phyloP scores from a whole-genome alignment of 92 coral and sea anemone genomes.

The Chrysogorgia sp. region DNA sequence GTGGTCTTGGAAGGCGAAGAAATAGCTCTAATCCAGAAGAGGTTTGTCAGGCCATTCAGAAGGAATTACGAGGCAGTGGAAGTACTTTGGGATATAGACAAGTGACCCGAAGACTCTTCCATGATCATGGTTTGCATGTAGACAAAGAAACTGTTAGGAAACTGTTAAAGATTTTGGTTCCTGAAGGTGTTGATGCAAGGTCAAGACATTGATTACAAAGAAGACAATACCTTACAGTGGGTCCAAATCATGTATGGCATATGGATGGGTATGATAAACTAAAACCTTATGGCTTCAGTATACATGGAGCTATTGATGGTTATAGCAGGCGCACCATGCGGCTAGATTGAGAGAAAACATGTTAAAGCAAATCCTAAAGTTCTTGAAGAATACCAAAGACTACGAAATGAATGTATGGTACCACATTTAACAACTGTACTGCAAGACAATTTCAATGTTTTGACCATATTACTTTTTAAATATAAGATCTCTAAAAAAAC shows the following conservation, averaged over 20 bases:
- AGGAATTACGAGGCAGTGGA: conserved; percentile 51
- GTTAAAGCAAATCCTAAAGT: too few species aligned
- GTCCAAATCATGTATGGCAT: conserved; percentile 62
- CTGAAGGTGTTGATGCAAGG: conserved; percentile 65
- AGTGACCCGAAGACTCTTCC: conserved; percentile 45
- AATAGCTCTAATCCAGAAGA: conserved; percentile 43
- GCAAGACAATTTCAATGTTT: too few species aligned
- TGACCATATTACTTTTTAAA: too few species aligned
- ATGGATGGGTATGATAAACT: too few species aligned
- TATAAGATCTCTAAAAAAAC: too few species aligned
- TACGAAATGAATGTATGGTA: too few species aligned
- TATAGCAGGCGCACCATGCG: conserved; percentile 61
- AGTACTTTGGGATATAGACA: conserved; percentile 50
- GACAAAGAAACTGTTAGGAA: conserved; percentile 49
- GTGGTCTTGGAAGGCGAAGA: conserved; percentile 54
- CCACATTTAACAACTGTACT: too few species aligned
- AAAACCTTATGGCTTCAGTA: too few species aligned
- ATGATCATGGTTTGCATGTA: conserved; percentile 30
- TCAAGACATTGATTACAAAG: conserved; percentile 60
- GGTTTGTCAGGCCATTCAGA: conserved; percentile 47
- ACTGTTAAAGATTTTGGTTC: conserved; percentile 39
- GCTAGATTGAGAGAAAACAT: too few species aligned
- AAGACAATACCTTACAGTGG: conserved; percentile 60
- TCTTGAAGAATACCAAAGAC: too few species aligned
- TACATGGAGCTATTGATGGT: too few species aligned